These are phyloP conservation scores for Hyperoodon ampullatus DNA, from an alignment of 2,113 vertebrate species.

Conservation along the genomic window DNA sequence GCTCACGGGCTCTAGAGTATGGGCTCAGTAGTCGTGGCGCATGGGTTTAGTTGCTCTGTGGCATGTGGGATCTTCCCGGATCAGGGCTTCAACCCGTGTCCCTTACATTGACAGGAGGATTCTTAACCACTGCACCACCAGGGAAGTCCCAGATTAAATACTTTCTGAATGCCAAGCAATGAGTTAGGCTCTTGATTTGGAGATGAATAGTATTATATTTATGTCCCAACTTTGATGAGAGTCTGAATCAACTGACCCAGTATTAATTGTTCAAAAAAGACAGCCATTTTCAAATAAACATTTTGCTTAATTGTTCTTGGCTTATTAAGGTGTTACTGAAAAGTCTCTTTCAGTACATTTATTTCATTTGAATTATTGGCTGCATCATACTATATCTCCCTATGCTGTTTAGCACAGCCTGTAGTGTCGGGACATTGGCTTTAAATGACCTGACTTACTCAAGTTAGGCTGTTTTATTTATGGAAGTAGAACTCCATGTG, in stretches of 20 bases:
- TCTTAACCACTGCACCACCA: too few species aligned
- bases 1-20: too few species aligned
- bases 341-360: neutral
- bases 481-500: constrained; percentile 55
- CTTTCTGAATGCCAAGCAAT: constrained; percentile 20
- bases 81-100: too few species aligned
- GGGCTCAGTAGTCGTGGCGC: too few species aligned
- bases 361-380: neutral
- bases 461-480: constrained; percentile 54
- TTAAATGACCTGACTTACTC: constrained; percentile 23
- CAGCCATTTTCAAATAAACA: neutral
- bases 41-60: too few species aligned
- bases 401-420: neutral
- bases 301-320: neutral
- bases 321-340: neutral
- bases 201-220: neutral
- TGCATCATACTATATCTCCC: neutral
- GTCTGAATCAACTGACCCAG: neutral
- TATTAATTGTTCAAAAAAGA: constrained; percentile 20
- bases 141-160: neutral
- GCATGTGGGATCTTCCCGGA: too few species aligned
- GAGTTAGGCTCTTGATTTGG: neutral
- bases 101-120: too few species aligned
- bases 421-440: neutral
- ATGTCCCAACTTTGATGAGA: neutral